These are phyloP conservation scores for Taenaris catops DNA, from an alignment of 2,888 invertebrate genomes.

Conservation along the genomic window DNA sequence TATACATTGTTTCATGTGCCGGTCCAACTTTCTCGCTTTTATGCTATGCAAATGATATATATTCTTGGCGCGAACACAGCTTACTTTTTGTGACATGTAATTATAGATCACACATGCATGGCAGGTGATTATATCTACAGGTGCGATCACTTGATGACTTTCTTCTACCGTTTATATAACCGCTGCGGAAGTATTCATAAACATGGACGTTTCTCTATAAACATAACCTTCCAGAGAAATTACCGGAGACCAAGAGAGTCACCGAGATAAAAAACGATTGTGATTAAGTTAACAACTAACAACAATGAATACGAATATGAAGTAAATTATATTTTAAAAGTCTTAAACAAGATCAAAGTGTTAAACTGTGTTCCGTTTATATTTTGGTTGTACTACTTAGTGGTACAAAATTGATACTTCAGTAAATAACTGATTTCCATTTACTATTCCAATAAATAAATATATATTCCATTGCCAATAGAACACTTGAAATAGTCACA, in stretches of 20 bases:
- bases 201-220: constrained; percentile 37
- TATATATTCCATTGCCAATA: too few species aligned
- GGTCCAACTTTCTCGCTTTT: constrained; percentile 4
- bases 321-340: too few species aligned
- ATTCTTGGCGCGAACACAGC: constrained; percentile 1
- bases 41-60: constrained; percentile 2
- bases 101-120: constrained; percentile 6
- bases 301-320: too few species aligned
- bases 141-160: constrained; percentile 32
- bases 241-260: constrained; percentile 17
- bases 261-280: constrained; percentile 18
- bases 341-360: too few species aligned
- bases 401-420: too few species aligned
- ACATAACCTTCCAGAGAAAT: constrained; percentile 38
- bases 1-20: neutral
- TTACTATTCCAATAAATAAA: too few species aligned
- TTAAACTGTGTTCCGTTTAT: too few species aligned
- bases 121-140: constrained; percentile 6
- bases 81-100: constrained; percentile 5
- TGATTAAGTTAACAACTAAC: too few species aligned
- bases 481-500: too few species aligned
- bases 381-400: too few species aligned
- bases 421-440: too few species aligned
- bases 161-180: constrained; percentile 45
- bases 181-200: constrained; percentile 37